phyloP scores from a whole-genome alignment of 2,113 vertebrate species.

The Hiodon tergisus region DNA sequence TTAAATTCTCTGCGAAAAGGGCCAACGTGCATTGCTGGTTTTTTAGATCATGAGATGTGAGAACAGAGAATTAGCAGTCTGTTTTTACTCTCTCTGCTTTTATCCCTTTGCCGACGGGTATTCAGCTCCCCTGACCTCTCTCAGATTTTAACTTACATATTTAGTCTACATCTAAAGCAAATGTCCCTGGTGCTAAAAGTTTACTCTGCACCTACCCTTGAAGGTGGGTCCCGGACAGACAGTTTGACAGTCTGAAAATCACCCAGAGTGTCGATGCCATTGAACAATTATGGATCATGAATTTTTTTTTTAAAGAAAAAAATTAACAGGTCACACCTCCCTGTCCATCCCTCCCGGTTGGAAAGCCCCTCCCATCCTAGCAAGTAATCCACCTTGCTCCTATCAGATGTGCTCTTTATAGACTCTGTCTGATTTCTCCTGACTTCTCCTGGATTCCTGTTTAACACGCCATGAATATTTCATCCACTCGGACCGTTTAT shows the following conservation, averaged over 20 bases:
- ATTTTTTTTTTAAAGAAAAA: background rate
- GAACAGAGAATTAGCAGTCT: too few relatives aligned
- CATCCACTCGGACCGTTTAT: constrained; percentile 55
- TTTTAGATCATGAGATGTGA: too few relatives aligned
- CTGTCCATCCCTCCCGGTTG: background rate
- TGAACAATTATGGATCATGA: too few relatives aligned
- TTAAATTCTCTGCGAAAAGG: too few relatives aligned
- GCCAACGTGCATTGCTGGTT: too few relatives aligned
- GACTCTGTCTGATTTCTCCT: constrained; percentile 47
- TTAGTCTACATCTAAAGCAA: too few relatives aligned
- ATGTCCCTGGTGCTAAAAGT: too few relatives aligned
- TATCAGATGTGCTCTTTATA: constrained; percentile 53
- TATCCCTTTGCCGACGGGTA: too few relatives aligned
- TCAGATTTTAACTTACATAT: too few relatives aligned
- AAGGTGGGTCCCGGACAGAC: background rate
- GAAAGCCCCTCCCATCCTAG: background rate
- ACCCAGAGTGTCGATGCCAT: background rate
- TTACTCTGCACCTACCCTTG: too few relatives aligned
- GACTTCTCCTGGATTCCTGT: constrained; percentile 55
- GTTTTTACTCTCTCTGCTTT: too few relatives aligned
- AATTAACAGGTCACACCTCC: background rate
- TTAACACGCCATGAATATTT: constrained; percentile 64
- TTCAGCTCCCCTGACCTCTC: too few relatives aligned
- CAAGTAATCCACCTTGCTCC: constrained; percentile 10
- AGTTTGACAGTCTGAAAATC: background rate